Conservation (phyloP, 37 sponge, comb jelly and placozoan species). For the Beroe ovata region DNA sequence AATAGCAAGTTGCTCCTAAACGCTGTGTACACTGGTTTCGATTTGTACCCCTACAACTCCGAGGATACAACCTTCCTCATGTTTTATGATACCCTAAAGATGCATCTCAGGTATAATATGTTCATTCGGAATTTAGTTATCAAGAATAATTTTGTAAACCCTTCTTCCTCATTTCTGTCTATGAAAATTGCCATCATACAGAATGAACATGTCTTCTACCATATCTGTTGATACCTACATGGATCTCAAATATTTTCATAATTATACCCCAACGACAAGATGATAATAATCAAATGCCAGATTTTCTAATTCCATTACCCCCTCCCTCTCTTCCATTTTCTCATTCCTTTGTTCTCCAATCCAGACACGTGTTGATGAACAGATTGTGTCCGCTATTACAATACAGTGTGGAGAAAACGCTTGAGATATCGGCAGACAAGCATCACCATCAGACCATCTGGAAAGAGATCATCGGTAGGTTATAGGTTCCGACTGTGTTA, state of each 20-base stretch:
- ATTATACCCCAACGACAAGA: too few relatives aligned
- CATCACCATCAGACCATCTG: conserved; percentile 13
- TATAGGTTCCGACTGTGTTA: neutral
- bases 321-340: too few relatives aligned
- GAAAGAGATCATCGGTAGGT: conserved; percentile 41
- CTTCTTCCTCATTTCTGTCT: too few relatives aligned
- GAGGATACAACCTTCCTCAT: conserved; percentile 32
- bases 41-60: neutral
- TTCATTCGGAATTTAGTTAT: too few relatives aligned
- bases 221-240: too few relatives aligned
- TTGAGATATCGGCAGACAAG: conserved; percentile 9
- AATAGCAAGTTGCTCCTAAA: conserved; percentile 12
- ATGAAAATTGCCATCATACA: too few relatives aligned
- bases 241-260: too few relatives aligned
- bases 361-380: conserved; percentile 49
- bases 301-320: too few relatives aligned
- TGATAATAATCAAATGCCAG: too few relatives aligned
- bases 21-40: conserved; percentile 34
- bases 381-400: conserved; percentile 40
- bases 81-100: conserved; percentile 53
- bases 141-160: too few relatives aligned
- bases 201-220: too few relatives aligned
- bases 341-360: too few relatives aligned
- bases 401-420: conserved; percentile 30
- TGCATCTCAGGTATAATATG: conserved; percentile 66